Conservation (phyloP, 2,888 invertebrate genomes). For the Tiphia femorata region DNA sequence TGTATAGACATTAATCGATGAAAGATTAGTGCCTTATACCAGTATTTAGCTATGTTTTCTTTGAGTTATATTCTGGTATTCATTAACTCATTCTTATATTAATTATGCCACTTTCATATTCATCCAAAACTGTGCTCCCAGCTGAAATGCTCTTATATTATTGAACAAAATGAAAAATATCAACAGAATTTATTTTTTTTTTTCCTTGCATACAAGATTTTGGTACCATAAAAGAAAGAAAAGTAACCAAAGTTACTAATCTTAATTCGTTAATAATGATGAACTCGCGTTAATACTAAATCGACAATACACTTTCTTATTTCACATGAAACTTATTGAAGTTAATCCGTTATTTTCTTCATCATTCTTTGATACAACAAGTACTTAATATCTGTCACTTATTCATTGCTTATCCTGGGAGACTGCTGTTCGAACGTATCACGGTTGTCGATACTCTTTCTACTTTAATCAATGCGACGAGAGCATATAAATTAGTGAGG, state of each 20-base stretch:
- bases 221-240: constrained; percentile 40
- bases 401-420: constrained; percentile 35
- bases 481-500: too few relatives aligned
- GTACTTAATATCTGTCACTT: constrained; percentile 37
- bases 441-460: too few relatives aligned
- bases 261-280: constrained; percentile 49
- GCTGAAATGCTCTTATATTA: constrained; percentile 40
- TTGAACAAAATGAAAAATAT: constrained; percentile 44
- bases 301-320: constrained; percentile 49
- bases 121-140: constrained; percentile 49
- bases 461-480: too few relatives aligned
- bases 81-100: constrained; percentile 26
- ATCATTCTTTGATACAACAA: constrained; percentile 34
- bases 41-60: too few relatives aligned
- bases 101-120: constrained; percentile 37
- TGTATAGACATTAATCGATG: too few relatives aligned
- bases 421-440: constrained; percentile 51
- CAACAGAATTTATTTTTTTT: constrained; percentile 36
- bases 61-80: constrained; percentile 36
- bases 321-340: constrained; percentile 41
- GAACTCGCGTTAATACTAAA: constrained; percentile 56
- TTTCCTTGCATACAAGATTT: constrained; percentile 38
- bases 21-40: too few relatives aligned
- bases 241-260: constrained; percentile 49
- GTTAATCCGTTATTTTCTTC: constrained; percentile 35